Percentiles rank a stretch among this genome's conserved stretches.
Evolutionary conservation across 2,888 invertebrate genomes (phyloP).

Genomic region (Melanostoma mellinum): DNA sequence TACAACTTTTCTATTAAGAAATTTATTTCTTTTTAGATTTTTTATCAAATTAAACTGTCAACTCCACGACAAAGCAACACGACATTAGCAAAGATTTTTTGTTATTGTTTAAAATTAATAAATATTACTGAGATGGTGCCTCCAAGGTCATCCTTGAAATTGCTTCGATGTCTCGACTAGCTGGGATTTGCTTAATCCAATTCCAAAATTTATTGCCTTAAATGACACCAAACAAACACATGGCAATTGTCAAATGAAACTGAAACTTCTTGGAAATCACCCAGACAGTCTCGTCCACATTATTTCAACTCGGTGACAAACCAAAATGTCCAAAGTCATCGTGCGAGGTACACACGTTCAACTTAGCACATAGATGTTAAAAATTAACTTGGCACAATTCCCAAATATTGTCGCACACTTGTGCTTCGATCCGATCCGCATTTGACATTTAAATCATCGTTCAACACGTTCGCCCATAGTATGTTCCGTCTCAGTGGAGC

Average conservation of each 20-base stretch:
- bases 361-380: constrained; percentile 12
- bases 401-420: constrained; percentile 70
- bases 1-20: too few relatives aligned
- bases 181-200: constrained; percentile 63
- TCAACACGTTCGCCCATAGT: constrained; percentile 54
- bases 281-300: constrained; percentile 46
- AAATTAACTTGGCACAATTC: constrained; percentile 63
- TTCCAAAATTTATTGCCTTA: constrained; percentile 64
- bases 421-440: constrained; percentile 50
- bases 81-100: too few relatives aligned
- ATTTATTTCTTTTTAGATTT: too few relatives aligned
- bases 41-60: too few relatives aligned
- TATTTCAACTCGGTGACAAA: too few relatives aligned
- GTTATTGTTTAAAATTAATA: too few relatives aligned
- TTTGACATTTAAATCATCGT: constrained; percentile 56
- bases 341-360: constrained; percentile 4
- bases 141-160: constrained; percentile 48
- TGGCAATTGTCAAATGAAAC: constrained; percentile 30
- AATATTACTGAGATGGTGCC: too few relatives aligned
- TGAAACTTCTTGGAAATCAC: constrained; percentile 52
- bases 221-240: constrained; percentile 53
- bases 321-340: constrained; percentile 31
- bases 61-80: too few relatives aligned
- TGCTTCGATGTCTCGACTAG: constrained; percentile 3
- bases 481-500: constrained; percentile 44